phyloP scores from a whole-genome alignment of 2,888 invertebrate species.

The Acronicta leporina region DNA sequence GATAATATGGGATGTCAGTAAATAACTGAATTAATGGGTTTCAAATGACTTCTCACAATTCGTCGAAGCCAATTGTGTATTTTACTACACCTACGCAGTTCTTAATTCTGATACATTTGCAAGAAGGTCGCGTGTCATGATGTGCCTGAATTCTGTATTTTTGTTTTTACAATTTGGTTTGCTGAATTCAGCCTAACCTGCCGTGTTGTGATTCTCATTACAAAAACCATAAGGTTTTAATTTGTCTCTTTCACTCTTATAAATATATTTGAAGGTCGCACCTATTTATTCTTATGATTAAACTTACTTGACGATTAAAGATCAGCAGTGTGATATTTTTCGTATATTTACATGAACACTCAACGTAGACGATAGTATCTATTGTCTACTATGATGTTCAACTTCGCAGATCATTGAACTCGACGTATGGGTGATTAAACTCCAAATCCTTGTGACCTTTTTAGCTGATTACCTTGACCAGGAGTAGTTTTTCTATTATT shows the following conservation, averaged over 20 bases:
- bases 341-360: slow-evolving; percentile 15
- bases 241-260: too few relatives aligned
- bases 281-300: neutral
- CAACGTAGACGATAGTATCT: slow-evolving; percentile 24
- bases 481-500: slow-evolving; percentile 50
- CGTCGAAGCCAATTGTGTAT: slow-evolving; percentile 82
- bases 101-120: slow-evolving; percentile 71
- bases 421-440: slow-evolving; percentile 65
- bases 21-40: slow-evolving; percentile 74
- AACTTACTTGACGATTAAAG: neutral
- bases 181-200: slow-evolving; percentile 15
- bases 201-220: neutral
- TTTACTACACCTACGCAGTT: slow-evolving; percentile 80
- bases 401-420: slow-evolving; percentile 70
- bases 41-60: slow-evolving; percentile 75
- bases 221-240: slow-evolving; percentile 1
- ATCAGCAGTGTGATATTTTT: slow-evolving; percentile 14
- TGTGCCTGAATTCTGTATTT: slow-evolving; percentile 33
- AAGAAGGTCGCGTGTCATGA: slow-evolving; percentile 71
- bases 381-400: slow-evolving; percentile 36
- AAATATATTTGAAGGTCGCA: too few relatives aligned
- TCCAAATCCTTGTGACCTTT: slow-evolving; percentile 60
- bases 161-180: slow-evolving; percentile 25
- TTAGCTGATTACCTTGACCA: slow-evolving; percentile 60
- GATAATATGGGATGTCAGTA: slow-evolving; percentile 60